These are phyloP conservation scores for Priocnemis perturbator DNA, from an alignment of 2,888 invertebrate genomes.

Conservation along the genomic window DNA sequence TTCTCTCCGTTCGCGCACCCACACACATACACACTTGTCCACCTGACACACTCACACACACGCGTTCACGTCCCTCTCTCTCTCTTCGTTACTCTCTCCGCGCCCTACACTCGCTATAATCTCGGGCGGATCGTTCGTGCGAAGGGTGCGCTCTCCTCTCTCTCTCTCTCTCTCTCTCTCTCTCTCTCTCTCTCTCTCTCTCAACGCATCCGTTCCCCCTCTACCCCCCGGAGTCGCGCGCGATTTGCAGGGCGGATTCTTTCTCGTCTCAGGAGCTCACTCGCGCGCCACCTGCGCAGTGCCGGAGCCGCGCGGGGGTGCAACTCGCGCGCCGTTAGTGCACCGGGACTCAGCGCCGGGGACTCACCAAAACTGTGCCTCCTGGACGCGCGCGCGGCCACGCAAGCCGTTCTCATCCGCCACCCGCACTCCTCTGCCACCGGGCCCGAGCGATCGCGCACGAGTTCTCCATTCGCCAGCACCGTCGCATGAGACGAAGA, in stretches of 20 bases:
- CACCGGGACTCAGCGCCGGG: background rate
- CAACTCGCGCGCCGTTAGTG: background rate
- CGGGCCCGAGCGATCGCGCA: too few relatives aligned
- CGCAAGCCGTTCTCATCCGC: too few relatives aligned
- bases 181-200: slow-evolving; percentile 22
- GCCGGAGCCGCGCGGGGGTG: background rate
- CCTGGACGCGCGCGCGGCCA: too few relatives aligned
- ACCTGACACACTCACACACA: slow-evolving; percentile 7
- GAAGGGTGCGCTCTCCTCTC: slow-evolving; percentile 21
- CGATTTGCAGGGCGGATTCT: slow-evolving; percentile 42
- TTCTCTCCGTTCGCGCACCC: slow-evolving; percentile 3
- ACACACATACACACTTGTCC: slow-evolving; percentile 22
- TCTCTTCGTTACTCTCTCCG: slow-evolving; percentile 14
- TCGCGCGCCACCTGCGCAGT: slow-evolving; percentile 14
- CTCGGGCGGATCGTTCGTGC: slow-evolving; percentile 40
- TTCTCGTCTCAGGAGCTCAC: slow-evolving; percentile 18
- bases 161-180: slow-evolving; percentile 11
- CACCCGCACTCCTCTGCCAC: too few relatives aligned
- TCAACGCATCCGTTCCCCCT: slow-evolving; percentile 18
- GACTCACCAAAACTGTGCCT: too few relatives aligned
- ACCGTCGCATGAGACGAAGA: too few relatives aligned
- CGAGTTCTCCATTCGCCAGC: too few relatives aligned
- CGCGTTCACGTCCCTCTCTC: slow-evolving; percentile 12
- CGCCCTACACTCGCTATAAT: slow-evolving; percentile 30
- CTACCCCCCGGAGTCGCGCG: slow-evolving; percentile 14